Base-by-base conservation (phyloP, 2,113 vertebrate species). In the Struthidea cinerea region DNA sequence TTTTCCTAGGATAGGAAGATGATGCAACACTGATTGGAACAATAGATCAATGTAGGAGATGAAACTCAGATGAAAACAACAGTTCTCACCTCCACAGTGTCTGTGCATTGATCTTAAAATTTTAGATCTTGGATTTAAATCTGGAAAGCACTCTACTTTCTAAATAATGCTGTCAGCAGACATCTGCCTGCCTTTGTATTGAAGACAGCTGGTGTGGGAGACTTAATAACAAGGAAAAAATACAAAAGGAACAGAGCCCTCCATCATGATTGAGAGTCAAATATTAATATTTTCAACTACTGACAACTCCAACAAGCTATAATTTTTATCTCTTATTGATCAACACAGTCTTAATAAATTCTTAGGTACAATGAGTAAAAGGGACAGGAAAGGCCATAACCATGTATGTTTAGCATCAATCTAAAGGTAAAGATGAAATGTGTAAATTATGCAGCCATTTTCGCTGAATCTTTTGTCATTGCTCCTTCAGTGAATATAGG, bases 131-230 rank as follows among this genome's bases (percentile, higher is more conserved):
- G 56, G 41, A 86, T 95, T 92, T 87, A 86, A 92, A 84, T 80
- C 50, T 74, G 47, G 50, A 86, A 92, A 93, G 63, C 55, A 81
- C 68, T 88, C 84, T 55, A 39, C 88, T 90, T 92, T 93, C 94
- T 90, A 93, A 94, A 92, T 67, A 80, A 79, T 92, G 79, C 83
- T 80, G 88, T 76, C 83, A 95, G 85, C 30, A 95, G 78, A 90
- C 61, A 69, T 71, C 81, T 93, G 84, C 39, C 37, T 94, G 81
- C 44, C 53, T 94, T 83, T 90, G 46, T 90, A 39, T 16, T 90
- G 27, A 92, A 80, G 88, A 61, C 55, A 95, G 70, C 26, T 80
- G 82, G 41, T 52, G 74, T 79, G 37, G 59, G 37, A 85, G 63
- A 90, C 21, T 80, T 84, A 93, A 90, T 80, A 95, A 85, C 6